Conservation (phyloP, 2,113 vertebrate genomes). For the Gasterosteus aculeatus region DNA sequence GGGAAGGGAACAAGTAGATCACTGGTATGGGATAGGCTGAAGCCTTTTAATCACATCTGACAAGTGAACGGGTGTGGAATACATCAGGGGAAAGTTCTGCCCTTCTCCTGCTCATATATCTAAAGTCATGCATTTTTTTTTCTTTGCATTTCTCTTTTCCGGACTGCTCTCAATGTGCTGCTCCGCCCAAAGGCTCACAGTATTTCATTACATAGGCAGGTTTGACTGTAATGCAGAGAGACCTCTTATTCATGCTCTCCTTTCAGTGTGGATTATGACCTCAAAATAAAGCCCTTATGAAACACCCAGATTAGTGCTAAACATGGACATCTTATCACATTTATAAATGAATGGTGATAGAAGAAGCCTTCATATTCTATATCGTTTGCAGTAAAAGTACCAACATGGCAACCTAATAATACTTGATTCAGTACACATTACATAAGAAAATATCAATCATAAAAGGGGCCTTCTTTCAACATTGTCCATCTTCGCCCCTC, state of each 20-base stretch:
- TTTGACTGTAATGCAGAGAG: constrained; percentile 14
- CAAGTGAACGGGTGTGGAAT: constrained; percentile 55
- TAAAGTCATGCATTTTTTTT: constrained; percentile 41
- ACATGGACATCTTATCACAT: neutral
- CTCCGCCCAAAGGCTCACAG: constrained; percentile 46
- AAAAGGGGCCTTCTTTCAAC: too few species aligned
- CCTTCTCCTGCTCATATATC: constrained; percentile 56
- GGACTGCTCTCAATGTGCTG: constrained; percentile 14
- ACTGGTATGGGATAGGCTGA: constrained; percentile 38
- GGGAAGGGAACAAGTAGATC: constrained; percentile 65
- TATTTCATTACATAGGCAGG: constrained; percentile 27
- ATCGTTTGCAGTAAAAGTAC: neutral
- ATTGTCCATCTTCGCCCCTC: too few species aligned
- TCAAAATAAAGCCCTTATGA: constrained; percentile 4
- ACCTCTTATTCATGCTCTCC: neutral
- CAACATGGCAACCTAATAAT: neutral
- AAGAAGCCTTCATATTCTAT: neutral
- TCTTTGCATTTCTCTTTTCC: constrained; percentile 33
- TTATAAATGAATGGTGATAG: neutral
- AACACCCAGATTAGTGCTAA: constrained; percentile 1
- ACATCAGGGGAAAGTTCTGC: constrained; percentile 55
- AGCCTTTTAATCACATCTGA: constrained; percentile 67
- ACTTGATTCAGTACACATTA: neutral
- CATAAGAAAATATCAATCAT: too few species aligned
- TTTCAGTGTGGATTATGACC: neutral